Evolutionary conservation across 1,140 invertebrate genomes (phyloP), one percentile per base, ranked within the genome.

Genomic region (Meloidogyne exigua): DNA sequence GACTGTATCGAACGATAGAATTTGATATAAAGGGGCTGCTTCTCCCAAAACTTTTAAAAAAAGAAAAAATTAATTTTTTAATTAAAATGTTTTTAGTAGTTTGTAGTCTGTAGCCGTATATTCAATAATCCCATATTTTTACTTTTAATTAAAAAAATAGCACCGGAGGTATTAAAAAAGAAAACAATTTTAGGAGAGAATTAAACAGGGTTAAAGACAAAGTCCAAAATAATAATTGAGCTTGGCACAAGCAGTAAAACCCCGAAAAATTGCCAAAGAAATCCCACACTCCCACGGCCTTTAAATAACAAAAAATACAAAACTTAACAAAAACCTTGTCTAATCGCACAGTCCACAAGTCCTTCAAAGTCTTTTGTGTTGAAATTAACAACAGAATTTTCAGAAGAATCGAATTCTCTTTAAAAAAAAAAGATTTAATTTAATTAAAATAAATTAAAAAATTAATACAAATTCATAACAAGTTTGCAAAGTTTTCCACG

Each of bases 381-480:
- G 39, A 79, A 76, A n/a, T 68, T 23, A 4, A 44, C 76, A 23
- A 32, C 15, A n/a, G n/a, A n/a, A n/a, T n/a, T n/a, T 18, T 76
- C 63, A 9, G 26, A 23, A 0, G 72, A 39, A 32, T 26, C 69
- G 69, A 79, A 79, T 72, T 79, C 77, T 49, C 77, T 79, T n/a
- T 62, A 78, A 76, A 72, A 39, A 12, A 1, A 42, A 10, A 32
- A n/a, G 26, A 32, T 2, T 32, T 32, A 32, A 32, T 32, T 74
- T 9, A 39, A 39, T 7, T 9, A 39, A 39, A 9, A 21, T 32
- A 18, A 26, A 44, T n/a, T 21, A 3, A 13, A 66, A 42, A 36
- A 63, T 21, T 13, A 36, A 77, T 62, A 76, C 76, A 76, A 28
- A 57, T 77, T 77, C 9, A 77, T 23, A 26, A 66, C 68, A 23